phyloP scores from a whole-genome alignment of 2,888 invertebrate species.

The Andrena dorsata region DNA sequence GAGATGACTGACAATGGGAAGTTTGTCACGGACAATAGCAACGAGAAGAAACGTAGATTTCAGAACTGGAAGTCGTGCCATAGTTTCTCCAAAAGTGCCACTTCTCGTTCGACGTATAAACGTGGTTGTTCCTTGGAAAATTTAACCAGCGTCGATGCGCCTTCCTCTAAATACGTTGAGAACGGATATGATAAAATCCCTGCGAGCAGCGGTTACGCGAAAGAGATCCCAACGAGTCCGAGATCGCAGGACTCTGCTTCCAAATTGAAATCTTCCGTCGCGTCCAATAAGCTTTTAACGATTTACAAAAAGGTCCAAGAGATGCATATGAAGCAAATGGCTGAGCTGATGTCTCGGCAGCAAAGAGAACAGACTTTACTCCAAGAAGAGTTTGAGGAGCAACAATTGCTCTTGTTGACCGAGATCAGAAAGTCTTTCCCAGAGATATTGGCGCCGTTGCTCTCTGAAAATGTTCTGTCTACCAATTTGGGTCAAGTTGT shows the following conservation, averaged over 20 bases:
- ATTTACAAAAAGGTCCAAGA: conserved; percentile 86
- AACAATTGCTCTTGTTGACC: conserved; percentile 87
- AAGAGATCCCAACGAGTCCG: neutral
- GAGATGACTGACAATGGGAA: conserved; percentile 33
- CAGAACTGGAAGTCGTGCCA: conserved; percentile 51
- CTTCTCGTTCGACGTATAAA: conserved; percentile 67
- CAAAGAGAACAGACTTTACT: conserved; percentile 88
- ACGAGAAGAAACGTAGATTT: conserved; percentile 7
- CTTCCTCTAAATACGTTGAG: conserved; percentile 43
- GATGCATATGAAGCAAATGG: conserved; percentile 89
- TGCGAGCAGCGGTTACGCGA: neutral
- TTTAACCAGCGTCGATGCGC: conserved; percentile 56
- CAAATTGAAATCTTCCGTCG: conserved; percentile 74
- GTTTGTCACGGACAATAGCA: conserved; percentile 20
- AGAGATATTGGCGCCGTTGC: conserved; percentile 69
- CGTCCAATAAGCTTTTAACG: conserved; percentile 79
- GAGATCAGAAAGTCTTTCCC: conserved; percentile 84
- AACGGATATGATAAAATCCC: conserved; percentile 13
- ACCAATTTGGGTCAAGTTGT: neutral
- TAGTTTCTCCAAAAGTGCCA: conserved; percentile 47
- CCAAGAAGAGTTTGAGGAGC: conserved; percentile 89
- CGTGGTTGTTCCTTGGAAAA: conserved; percentile 73
- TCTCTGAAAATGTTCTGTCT: conserved; percentile 58
- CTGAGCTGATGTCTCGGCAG: conserved; percentile 88
- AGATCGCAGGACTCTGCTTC: conserved; percentile 38